Percentiles rank a stretch among this genome's conserved stretches.
Evolutionary conservation across 2,797 vertebrate species (phyloP).

Genomic region (Pelochelys cantorii): DNA sequence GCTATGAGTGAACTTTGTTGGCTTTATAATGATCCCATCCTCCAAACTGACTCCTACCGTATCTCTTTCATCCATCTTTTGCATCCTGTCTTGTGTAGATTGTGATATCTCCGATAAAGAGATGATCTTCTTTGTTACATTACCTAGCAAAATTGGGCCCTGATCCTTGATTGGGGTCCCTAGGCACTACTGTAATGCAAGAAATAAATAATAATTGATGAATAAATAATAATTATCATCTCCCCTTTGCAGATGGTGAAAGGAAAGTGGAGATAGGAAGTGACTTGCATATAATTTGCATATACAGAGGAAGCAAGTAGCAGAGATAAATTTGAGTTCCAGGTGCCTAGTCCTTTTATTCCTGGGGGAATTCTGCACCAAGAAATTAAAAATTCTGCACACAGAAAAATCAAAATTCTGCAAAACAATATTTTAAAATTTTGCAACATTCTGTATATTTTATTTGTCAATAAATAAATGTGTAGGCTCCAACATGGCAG

Average conservation of each 20-base stretch:
- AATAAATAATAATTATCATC: constrained; percentile 29
- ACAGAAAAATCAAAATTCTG: too few relatives aligned
- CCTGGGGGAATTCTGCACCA: too few relatives aligned
- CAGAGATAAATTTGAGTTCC: neutral
- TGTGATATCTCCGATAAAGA: constrained; percentile 34
- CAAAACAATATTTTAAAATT: too few relatives aligned
- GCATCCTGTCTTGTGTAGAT: neutral
- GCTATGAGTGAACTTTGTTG: constrained; percentile 52
- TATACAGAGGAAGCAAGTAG: neutral
- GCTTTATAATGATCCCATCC: constrained; percentile 41
- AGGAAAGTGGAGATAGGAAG: neutral
- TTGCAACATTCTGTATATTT: too few relatives aligned
- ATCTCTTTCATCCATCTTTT: constrained; percentile 25
- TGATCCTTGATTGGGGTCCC: constrained; percentile 22
- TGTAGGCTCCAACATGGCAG: too few relatives aligned
- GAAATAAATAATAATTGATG: constrained; percentile 35
- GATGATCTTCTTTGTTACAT: constrained; percentile 38
- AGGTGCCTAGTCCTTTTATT: neutral
- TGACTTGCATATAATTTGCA: neutral
- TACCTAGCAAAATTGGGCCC: constrained; percentile 26
- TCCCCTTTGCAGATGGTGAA: constrained; percentile 23
- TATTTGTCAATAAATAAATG: too few relatives aligned
- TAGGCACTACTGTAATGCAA: constrained; percentile 22
- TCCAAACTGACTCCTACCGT: constrained; percentile 42
- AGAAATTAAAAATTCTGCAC: too few relatives aligned